phyloP scores from a whole-genome alignment of 2,797 vertebrate species.

The Pantherophis alleghaniensis region DNA sequence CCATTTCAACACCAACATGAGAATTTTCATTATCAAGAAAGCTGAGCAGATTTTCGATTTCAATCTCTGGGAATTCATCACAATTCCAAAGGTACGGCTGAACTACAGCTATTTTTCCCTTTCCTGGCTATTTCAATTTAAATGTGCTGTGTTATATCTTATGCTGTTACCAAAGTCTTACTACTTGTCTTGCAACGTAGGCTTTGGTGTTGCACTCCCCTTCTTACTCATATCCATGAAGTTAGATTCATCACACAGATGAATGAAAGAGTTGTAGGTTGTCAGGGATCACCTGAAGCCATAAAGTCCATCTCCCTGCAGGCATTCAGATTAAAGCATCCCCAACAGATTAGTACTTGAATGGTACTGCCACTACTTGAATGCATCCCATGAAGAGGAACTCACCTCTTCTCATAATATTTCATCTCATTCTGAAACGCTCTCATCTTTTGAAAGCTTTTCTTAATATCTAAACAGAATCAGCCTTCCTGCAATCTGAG shows the following conservation, averaged over 20 bases:
- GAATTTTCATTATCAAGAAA: constrained; percentile 10
- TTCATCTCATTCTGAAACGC: background rate
- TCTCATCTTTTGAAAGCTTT: background rate
- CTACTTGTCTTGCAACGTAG: background rate
- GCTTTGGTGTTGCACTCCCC: background rate
- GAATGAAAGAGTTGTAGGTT: background rate
- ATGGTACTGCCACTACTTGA: background rate
- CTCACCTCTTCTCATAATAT: background rate
- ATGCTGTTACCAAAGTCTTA: background rate
- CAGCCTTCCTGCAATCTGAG: background rate
- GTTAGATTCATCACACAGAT: background rate
- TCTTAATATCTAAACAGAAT: background rate
- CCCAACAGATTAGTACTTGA: background rate
- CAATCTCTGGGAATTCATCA: background rate
- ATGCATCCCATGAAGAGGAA: background rate
- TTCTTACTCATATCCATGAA: background rate
- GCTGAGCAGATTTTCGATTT: background rate
- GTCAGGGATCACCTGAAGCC: background rate
- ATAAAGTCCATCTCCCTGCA: background rate
- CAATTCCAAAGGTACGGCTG: background rate
- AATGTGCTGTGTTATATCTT: background rate
- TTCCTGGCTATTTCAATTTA: background rate
- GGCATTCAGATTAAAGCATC: background rate
- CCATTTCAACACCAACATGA: background rate
- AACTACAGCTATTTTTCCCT: background rate